Evolutionary conservation across 2,888 invertebrate genomes (phyloP).

Genomic region (Pteria penguin): DNA sequence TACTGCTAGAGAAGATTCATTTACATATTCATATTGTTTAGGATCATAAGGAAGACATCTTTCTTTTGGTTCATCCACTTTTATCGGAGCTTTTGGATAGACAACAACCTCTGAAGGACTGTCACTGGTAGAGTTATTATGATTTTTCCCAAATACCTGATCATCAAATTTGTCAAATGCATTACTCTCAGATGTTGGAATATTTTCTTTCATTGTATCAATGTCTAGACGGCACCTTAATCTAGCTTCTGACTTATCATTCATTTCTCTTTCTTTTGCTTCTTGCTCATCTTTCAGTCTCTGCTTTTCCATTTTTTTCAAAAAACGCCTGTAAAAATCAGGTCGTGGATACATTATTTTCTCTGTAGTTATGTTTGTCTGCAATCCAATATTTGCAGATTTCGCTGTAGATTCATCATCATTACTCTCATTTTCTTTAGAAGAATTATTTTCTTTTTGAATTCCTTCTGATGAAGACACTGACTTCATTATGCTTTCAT

Average conservation of each 20-base stretch:
- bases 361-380: constrained; percentile 22
- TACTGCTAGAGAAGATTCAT: not conserved
- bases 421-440: not conserved
- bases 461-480: not conserved
- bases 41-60: not conserved
- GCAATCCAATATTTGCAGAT: constrained; percentile 14
- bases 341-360: constrained; percentile 30
- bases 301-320: constrained; percentile 15
- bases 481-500: not conserved
- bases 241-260: not conserved
- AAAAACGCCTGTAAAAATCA: not conserved
- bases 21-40: constrained; percentile 1
- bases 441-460: not conserved
- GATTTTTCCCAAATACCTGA: not conserved
- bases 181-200: too few species aligned
- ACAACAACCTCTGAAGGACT: constrained; percentile 21
- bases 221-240: too few species aligned
- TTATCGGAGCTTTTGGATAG: constrained; percentile 22
- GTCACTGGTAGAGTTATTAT: too few species aligned
- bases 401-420: not conserved
- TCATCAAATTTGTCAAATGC: not conserved
- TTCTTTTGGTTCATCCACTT: not conserved
- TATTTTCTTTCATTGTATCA: too few species aligned
- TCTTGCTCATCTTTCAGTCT: not conserved
- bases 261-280: not conserved